phyloP scores from a whole-genome alignment of 2,888 invertebrate species.

The Pseudococcus jackbeardsleyi region DNA sequence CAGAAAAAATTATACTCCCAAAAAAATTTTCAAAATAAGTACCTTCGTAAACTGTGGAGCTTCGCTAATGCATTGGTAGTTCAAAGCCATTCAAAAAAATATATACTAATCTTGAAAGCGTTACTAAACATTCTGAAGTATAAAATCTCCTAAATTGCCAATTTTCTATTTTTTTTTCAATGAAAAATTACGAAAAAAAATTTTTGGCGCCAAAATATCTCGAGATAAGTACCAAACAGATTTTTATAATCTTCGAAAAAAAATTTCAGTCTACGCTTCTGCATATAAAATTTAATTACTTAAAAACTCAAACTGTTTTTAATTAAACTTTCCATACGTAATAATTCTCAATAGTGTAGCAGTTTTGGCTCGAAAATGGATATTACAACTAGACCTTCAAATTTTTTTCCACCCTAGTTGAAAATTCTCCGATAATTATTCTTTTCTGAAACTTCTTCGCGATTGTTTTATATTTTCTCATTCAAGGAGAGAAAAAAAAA shows the following conservation, averaged over 20 bases:
- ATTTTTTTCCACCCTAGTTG: background rate
- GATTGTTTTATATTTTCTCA: background rate
- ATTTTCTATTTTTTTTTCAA: no score
- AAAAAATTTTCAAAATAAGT: no score
- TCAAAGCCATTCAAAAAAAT: no score
- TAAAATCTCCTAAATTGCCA: no score
- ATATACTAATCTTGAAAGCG: no score
- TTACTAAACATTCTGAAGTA: no score
- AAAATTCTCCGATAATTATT: constrained; percentile 25
- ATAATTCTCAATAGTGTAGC: background rate
- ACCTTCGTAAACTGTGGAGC: no score
- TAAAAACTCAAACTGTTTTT: background rate
- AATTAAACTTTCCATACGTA: background rate
- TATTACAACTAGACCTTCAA: background rate
- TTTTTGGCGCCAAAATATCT: background rate
- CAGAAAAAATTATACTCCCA: no score
- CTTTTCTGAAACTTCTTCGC: background rate
- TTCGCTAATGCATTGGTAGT: no score
- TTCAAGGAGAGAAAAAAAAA: background rate
- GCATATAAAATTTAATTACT: background rate
- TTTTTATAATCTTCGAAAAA: background rate
- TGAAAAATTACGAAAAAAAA: no score
- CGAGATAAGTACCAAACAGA: background rate
- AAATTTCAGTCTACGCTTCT: background rate
- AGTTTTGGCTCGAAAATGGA: background rate